Conservation (phyloP, 2,113 vertebrate genomes). For the Gambusia holbrooki region DNA sequence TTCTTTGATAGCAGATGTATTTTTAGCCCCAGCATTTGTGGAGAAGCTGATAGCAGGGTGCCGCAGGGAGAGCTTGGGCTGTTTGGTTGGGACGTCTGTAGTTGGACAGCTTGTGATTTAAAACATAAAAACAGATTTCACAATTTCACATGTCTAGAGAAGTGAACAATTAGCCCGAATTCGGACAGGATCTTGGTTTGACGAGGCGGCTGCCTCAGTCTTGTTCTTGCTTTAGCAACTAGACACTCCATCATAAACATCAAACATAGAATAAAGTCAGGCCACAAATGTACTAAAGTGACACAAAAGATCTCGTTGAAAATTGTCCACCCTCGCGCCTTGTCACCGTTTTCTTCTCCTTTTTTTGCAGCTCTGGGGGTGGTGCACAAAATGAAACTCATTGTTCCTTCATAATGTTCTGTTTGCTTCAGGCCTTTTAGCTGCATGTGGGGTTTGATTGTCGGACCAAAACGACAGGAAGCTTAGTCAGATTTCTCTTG, state of each 20-base stretch:
- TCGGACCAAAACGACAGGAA: constrained; percentile 39
- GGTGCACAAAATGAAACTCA: constrained; percentile 64
- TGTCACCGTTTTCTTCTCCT: constrained; percentile 51
- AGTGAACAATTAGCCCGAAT: constrained; percentile 21
- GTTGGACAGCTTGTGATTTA: constrained; percentile 35
- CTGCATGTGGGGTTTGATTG: constrained; percentile 57
- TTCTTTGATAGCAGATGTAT: constrained; percentile 63
- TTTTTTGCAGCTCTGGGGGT: constrained; percentile 38
- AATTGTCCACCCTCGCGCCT: constrained; percentile 55
- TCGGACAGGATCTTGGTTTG: constrained; percentile 7
- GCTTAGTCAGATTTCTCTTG: neutral
- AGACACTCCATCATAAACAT: constrained; percentile 23
- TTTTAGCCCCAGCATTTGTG: constrained; percentile 67
- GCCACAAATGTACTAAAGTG: constrained; percentile 48
- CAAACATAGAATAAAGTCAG: constrained; percentile 37
- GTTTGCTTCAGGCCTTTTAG: constrained; percentile 40
- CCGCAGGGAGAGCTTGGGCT: constrained; percentile 24
- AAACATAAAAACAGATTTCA: constrained; percentile 24
- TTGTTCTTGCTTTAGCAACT: constrained; percentile 18
- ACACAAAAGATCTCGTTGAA: constrained; percentile 69
- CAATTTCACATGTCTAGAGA: constrained; percentile 26
- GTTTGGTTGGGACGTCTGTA: constrained; percentile 53
- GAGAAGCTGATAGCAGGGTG: constrained; percentile 66
- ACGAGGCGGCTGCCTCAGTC: constrained; percentile 2
- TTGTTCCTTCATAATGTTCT: constrained; percentile 64